These are phyloP conservation scores for Corythoichthys haematopterus DNA, from an alignment of 2,113 vertebrate species.

Conservation along the genomic window DNA sequence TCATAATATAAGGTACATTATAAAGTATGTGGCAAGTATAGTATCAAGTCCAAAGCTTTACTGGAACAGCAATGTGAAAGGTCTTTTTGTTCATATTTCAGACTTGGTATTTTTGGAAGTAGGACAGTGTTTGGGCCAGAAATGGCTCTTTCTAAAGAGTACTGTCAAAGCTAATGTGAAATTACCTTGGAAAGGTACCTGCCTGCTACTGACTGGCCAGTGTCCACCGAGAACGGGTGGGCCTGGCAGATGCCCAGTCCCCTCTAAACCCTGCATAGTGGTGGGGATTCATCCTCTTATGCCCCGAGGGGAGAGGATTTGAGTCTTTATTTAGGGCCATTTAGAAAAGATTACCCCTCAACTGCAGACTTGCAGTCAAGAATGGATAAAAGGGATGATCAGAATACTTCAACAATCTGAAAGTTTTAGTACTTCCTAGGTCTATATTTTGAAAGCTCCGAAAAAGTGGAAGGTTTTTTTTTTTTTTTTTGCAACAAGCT, in stretches of 20 bases:
- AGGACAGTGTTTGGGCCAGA: slow-evolving; percentile 11
- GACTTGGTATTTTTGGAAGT: slow-evolving; percentile 6
- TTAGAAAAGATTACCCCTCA: slow-evolving; percentile 67
- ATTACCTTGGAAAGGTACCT: slow-evolving; percentile 23
- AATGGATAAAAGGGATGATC: slow-evolving; percentile 35
- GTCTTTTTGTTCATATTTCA: not conserved
- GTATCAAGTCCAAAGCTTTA: slow-evolving; percentile 1
- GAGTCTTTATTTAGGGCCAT: slow-evolving; percentile 69
- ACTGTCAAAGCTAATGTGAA: slow-evolving; percentile 7
- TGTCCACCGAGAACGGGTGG: slow-evolving; percentile 18
- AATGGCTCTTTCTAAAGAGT: slow-evolving; percentile 8
- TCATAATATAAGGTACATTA: not conserved
- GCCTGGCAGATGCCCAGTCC: slow-evolving; percentile 52
- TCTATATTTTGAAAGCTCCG: not conserved
- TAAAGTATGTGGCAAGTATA: not conserved
- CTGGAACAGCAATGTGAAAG: not conserved
- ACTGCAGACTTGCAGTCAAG: slow-evolving; percentile 40
- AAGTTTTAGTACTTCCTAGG: slow-evolving; percentile 13
- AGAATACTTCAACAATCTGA: slow-evolving; percentile 28
- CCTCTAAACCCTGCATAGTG: slow-evolving; percentile 53
- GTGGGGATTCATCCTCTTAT: slow-evolving; percentile 69
- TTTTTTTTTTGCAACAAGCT: not conserved
- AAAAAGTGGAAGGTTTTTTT: not conserved
- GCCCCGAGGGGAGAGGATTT: slow-evolving; percentile 56
- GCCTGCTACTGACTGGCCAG: slow-evolving; percentile 16